A percentile compares a stretch with the other conserved stretches of the same genome.
Conservation (phyloP, 2,797 vertebrate species). For the Gadopsis marmoratus region DNA sequence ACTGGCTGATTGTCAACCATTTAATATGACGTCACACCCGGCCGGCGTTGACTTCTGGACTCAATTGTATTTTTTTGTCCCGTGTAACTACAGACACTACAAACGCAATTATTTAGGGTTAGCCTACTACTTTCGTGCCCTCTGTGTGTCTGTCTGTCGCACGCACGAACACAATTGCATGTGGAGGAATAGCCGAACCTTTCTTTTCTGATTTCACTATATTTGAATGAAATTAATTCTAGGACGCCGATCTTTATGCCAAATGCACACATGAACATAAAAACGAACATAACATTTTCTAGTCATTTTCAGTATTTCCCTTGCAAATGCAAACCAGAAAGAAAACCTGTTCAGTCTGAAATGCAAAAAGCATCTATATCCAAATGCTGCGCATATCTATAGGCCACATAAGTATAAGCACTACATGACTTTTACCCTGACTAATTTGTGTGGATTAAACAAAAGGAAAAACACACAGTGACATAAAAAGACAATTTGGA, state of each 20-base stretch:
- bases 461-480: background rate
- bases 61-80: background rate
- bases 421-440: background rate
- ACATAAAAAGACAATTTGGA: background rate
- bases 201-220: background rate
- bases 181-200: background rate
- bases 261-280: background rate
- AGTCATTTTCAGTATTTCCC: too few relatives aligned
- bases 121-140: too few relatives aligned
- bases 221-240: background rate
- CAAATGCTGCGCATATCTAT: background rate
- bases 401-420: background rate
- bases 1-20: conserved; percentile 65
- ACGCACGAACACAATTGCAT: background rate
- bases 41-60: background rate
- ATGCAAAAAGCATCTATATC: background rate
- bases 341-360: background rate
- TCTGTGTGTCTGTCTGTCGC: background rate
- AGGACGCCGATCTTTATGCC: background rate
- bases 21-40: conserved; percentile 58
- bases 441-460: background rate
- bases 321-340: too few relatives aligned
- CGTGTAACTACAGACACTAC: background rate
- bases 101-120: background rate
- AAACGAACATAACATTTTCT: too few relatives aligned